These are phyloP conservation scores for Aspidoscelis tigris DNA, from an alignment of 2,113 vertebrate species.

Conservation along the genomic window DNA sequence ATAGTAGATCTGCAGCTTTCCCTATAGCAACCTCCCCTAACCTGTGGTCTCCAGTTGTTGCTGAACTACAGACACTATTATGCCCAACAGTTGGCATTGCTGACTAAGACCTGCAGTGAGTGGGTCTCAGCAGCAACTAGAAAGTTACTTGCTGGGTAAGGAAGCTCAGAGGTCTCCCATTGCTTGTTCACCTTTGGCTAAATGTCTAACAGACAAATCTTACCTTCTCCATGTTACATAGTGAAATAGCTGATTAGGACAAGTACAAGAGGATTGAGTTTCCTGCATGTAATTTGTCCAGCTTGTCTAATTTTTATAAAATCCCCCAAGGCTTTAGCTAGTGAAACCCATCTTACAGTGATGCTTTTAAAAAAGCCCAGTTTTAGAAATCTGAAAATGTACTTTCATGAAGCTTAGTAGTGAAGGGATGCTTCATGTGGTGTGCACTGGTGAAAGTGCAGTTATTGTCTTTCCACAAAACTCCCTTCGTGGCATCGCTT, in stretches of 20 bases:
- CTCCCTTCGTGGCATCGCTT: constrained; percentile 24
- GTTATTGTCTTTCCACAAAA: constrained; percentile 37
- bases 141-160: no score
- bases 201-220: no score
- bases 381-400: constrained; percentile 37
- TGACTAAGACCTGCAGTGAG: no score
- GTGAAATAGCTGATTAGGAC: background rate
- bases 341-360: background rate
- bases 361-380: background rate
- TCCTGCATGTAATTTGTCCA: background rate
- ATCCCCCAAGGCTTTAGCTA: constrained; percentile 23
- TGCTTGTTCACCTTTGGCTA: background rate
- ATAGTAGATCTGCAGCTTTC: no score
- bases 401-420: constrained; percentile 46
- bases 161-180: no score
- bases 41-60: no score
- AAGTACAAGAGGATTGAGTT: background rate
- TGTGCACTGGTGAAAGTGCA: constrained; percentile 19
- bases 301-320: constrained; percentile 1
- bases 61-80: no score
- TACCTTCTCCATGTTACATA: background rate
- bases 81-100: no score
- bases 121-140: no score
- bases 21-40: background rate
- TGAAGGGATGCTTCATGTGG: constrained; percentile 29